Evolutionary conservation across 2,113 vertebrate genomes (phyloP), one percentile per base, ranked within the genome.

Genomic region (Tringa solitaria): DNA sequence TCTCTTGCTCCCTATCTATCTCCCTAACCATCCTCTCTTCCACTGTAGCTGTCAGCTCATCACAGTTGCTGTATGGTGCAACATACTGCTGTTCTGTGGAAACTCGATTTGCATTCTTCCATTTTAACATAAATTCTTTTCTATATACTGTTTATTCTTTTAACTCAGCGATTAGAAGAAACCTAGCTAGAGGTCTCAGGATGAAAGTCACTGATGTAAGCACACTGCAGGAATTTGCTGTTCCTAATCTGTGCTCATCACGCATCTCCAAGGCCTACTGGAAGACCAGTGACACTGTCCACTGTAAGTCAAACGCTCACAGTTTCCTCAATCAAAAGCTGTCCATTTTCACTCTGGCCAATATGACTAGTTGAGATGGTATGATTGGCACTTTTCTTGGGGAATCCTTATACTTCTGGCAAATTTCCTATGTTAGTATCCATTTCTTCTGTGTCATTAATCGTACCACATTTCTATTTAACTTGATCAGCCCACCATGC

Each of bases 241-340:
- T 24, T 60, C 39, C n/a, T 37, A 51, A 43, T 11, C 30, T 59
- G 57, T 75, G n/a, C 12, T 19, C 30, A 53, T 28, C 9, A n/a
- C 0, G 0, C 4, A 12, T 45, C 54, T 39, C 54, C 10, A 41
- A 30, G 8, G 26, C 17, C 33, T 59, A 7, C 61, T 27, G 30
- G 30, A 59, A 84, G 22, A 59, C n/a, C 1, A 0, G 32, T n/a
- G 53, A 27, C 23, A 39, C 27, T 35, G 32, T 51, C 35, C 18
- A 10, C 56, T 64, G 9, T 64, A 80, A 75, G 17, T 59, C 64
- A 54, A 3, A 37, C 2, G 1, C 15, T 84, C n/a, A 50, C 8
- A 8, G 14, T 15, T 78, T 91, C 10, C 54, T 74, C 1, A 2
- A 22, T 8, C 5, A 67, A 67, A 78, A 81, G 9, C 14, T 57